Base-by-base conservation (phyloP, 1,140 invertebrate species). In the Patella vulgata region DNA sequence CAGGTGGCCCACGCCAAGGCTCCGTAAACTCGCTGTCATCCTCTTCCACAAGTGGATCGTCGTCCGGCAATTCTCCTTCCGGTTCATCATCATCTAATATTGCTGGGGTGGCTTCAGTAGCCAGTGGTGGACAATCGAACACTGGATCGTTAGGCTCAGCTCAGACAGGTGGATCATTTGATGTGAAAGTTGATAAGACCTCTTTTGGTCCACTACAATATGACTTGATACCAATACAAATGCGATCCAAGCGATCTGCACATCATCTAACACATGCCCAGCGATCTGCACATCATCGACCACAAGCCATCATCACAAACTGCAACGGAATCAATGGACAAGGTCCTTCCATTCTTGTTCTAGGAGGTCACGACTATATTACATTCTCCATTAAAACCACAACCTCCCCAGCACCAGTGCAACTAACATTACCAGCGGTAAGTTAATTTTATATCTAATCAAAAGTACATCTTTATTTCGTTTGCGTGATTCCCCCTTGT, bases 301-400 rank as follows among this genome's bases (percentile, higher is more conserved):
- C 60, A 23, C 67, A 70, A 21, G 58, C 67, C 3, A 30, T 70
- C 3, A 62, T 70, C 12, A 61, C 63, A 0, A 70, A 70, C 54
- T 70, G 67, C 48, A 51, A 66, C 25, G 62, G 63, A 25, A 43
- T 43, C 11, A 33, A 40, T 33, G 55, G 48, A 2, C 46, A 60
- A 42, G 58, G 67, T 5, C 57, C 67, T n/a, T 70, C 67, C 33
- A 66, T 70, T n/a, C 58, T 66, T 53, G 51, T 70, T 8, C 51
- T 62, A 14, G 61, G 52, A 3, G 58, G 55, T 23, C 3, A 54
- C 1, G 39, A 53, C 3, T 48, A 59, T 40, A 50, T 70, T 8
- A 53, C 59, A 23, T 61, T 70, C 53, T 58, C 61, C 2, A 21
- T 70, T 14, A 70, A 70, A 42, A 70, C 67, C 19, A 46, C 46